Conservation (phyloP, 2,113 vertebrate genomes). For the Leuciscus idus region DNA sequence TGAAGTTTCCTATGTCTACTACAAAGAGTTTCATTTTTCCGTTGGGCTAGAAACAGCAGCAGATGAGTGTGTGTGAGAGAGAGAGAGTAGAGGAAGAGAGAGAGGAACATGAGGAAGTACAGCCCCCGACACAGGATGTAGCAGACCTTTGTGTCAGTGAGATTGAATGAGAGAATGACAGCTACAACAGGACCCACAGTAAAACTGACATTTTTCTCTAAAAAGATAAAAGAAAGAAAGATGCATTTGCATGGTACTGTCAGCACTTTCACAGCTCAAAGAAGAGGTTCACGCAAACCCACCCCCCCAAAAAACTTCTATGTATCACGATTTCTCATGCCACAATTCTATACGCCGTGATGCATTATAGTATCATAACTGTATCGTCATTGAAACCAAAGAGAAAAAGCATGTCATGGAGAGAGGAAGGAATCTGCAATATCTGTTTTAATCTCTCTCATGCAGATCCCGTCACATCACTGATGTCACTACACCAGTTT, state of each 20-base stretch:
- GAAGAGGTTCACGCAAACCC: not conserved
- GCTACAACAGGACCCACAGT: constrained; percentile 19
- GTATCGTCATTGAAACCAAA: not conserved
- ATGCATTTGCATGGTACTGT: not conserved
- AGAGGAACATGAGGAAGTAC: constrained; percentile 70
- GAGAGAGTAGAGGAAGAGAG: constrained; percentile 8
- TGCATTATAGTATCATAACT: not conserved
- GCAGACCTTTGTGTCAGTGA: constrained; percentile 58
- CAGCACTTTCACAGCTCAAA: not conserved
- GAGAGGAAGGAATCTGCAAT: no score
- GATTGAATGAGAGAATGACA: constrained; percentile 42
- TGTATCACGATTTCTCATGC: not conserved
- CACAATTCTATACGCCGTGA: not conserved
- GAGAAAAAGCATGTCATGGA: not conserved
- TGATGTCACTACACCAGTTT: no score
- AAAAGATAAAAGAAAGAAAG: not conserved
- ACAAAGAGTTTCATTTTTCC: constrained; percentile 74
- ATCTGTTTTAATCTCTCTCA: not conserved
- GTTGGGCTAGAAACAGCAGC: constrained; percentile 55
- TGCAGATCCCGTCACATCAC: not conserved
- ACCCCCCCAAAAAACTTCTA: not conserved
- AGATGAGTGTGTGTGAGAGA: constrained; percentile 26
- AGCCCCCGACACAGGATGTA: constrained; percentile 72
- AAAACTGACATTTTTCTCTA: not conserved
- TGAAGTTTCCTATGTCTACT: constrained; percentile 78